Evolutionary conservation across 2,113 vertebrate species (phyloP).

Genomic region (Nannospalax galili): DNA sequence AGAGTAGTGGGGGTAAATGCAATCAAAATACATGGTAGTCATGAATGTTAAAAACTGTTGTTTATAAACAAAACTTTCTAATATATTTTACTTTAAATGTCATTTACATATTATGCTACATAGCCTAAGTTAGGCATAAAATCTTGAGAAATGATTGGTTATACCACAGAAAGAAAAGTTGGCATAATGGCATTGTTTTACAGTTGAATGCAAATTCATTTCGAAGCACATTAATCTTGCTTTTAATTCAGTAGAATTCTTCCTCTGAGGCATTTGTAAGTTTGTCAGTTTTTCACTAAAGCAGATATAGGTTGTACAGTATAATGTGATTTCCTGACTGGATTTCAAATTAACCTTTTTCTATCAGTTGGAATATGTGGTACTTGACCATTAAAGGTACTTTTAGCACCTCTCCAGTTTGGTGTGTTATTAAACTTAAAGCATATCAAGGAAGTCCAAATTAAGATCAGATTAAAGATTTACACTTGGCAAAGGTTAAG

Average conservation of each 20-base stretch:
- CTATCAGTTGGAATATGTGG: slow-evolving; percentile 47
- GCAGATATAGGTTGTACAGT: slow-evolving; percentile 45
- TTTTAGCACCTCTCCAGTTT: slow-evolving; percentile 65
- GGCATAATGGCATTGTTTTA: slow-evolving; percentile 66
- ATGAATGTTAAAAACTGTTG: neutral
- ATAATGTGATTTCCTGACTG: slow-evolving; percentile 50
- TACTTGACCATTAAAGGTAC: slow-evolving; percentile 57
- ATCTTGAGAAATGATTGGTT: slow-evolving; percentile 39
- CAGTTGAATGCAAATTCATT: slow-evolving; percentile 76
- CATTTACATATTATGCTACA: slow-evolving; percentile 43
- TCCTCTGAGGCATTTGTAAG: slow-evolving; percentile 41
- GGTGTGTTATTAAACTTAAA: slow-evolving; percentile 69
- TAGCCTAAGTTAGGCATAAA: slow-evolving; percentile 51
- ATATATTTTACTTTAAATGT: slow-evolving; percentile 1
- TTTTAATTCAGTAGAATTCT: slow-evolving; percentile 74
- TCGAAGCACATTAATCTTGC: slow-evolving; percentile 74
- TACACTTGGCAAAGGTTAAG: slow-evolving; percentile 79
- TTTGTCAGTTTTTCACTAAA: slow-evolving; percentile 71
- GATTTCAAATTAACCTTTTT: slow-evolving; percentile 73
- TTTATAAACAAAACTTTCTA: slow-evolving; percentile 37
- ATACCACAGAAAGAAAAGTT: neutral
- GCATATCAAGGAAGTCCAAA: slow-evolving; percentile 71
- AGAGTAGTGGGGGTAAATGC: neutral
- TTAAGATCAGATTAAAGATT: slow-evolving; percentile 82
- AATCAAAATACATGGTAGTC: neutral